Base-by-base conservation (phyloP, 2,888 invertebrate genomes). In the Myopa tessellatipennis region DNA sequence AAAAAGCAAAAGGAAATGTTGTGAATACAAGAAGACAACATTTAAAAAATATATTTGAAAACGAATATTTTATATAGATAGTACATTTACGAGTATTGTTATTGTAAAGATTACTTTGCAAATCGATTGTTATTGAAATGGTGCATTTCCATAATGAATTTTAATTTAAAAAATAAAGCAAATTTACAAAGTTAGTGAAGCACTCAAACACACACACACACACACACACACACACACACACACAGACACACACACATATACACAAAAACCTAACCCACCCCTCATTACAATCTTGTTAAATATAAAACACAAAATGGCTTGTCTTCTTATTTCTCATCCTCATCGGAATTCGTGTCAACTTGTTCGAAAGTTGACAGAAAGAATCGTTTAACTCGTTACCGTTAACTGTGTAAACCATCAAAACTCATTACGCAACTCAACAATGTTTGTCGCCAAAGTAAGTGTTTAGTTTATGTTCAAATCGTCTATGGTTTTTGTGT, bases 371-470 rank as follows among this genome's bases (percentile, higher is more conserved):
- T 63, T 34, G 5, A 40, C 26, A n/a, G 10, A 45, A 10, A 26
- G 12, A 69, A 68, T 45, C n/a, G 69, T 71, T 34, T 55, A 36
- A 55, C 36, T 26, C 34, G 70, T 71, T 50, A 71, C 36, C 18
- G 36, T 55, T 58, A 36, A 34, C 55, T 55, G 12, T 67, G 55
- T 71, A 71, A 55, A 18, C 36, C 58, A 36, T 26, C 14, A 55
- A 52, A 12, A 71, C 52, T 34, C 26, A 16, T 58, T 58, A 45
- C 34, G 26, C 58, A 52, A 38, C 38, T 40, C 60, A 58, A 40
- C 38, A 58, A 38, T 38, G 58, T 71, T 10, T 69, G 38, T 60
- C 38, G 58, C n/a, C 26, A 71, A 71, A 71, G 71, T 71, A 71
- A 71, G 71, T 71, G 58, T 71, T 71, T 14, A 58, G 18, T 52